These are phyloP conservation scores for Archivesica marissinica DNA, from an alignment of 1,140 invertebrate species.

Conservation along the genomic window DNA sequence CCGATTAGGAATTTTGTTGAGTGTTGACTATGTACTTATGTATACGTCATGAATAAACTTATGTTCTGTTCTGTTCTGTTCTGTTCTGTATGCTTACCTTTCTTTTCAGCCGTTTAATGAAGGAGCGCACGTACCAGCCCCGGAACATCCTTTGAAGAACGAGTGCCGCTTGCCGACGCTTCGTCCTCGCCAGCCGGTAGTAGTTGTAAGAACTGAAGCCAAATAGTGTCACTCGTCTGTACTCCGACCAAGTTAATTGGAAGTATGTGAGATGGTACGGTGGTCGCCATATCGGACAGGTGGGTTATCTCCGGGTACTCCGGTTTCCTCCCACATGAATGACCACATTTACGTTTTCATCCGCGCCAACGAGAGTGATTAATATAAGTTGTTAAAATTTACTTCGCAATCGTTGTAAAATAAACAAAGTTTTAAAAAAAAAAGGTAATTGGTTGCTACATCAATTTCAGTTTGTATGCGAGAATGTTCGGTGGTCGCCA, in stretches of 20 bases:
- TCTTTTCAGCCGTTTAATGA: slow-evolving; percentile 65
- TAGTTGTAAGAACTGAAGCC: slow-evolving; percentile 68
- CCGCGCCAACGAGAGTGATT: too few species aligned
- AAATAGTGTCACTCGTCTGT: not conserved
- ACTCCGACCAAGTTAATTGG: not conserved
- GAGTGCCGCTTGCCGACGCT: slow-evolving; percentile 58
- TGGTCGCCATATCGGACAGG: not conserved
- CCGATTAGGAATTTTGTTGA: not conserved
- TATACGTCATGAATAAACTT: not conserved
- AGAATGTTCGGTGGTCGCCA: too few species aligned
- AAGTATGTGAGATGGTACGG: not conserved
- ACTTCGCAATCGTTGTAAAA: too few species aligned
- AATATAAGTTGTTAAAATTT: too few species aligned
- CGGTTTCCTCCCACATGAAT: too few species aligned
- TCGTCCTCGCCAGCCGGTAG: slow-evolving; percentile 66
- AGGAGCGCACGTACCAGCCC: slow-evolving; percentile 68
- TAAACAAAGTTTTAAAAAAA: too few species aligned
- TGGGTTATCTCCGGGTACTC: not conserved
- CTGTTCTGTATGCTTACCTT: slow-evolving; percentile 63
- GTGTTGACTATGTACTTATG: not conserved
- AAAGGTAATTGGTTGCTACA: too few species aligned
- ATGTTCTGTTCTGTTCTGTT: not conserved
- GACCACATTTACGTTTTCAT: too few species aligned
- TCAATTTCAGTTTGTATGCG: too few species aligned
- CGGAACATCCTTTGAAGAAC: slow-evolving; percentile 69